Evolutionary conservation across 2,113 vertebrate genomes (phyloP), one percentile per base, ranked within the genome.

Genomic region (Charina bottae): DNA sequence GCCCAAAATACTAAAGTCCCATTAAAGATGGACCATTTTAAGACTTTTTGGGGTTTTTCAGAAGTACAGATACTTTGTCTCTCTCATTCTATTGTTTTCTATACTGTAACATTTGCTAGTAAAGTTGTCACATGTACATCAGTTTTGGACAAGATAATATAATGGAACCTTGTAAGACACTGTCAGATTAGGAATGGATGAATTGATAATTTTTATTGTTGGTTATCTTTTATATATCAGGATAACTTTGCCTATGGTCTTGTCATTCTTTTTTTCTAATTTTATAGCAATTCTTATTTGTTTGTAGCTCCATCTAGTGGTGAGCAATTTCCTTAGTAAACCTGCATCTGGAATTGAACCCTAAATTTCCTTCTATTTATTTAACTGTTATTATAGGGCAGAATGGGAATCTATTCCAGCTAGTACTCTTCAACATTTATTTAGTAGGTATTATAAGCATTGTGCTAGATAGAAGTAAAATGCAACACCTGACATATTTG

Each of bases 301-400:
- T 49, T 55, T 54, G 49, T 54, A 92, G 55, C 68, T 17, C 91
- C 91, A 89, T 62, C 91, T 92, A 92, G 91, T 26, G 91, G 87
- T 54, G 19, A 42, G 26, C 33, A 24, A 83, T 84, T 92, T 88
- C 12, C 11, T 62, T 28, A 84, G 11, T 53, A 92, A 33, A 92
- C n/a, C n/a, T 37, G 17, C 4, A 49, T 89, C 83, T 54, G 7
- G 17, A n/a, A 5, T 21, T 4, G 46, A 64, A 68, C 6, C n/a
- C 3, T 21, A 64, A n/a, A 15, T 64, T 62, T 54, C 21, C n/a
- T 56, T 58, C 7, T 1, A 21, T n/a, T 68, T 86, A 21, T n/a
- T 68, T 86, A 64, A 24, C 24, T 4, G 33, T 37, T 33, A 90
- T 23, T 42, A 11, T 21, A 86, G 62, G 33, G 26, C 24, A 49